phyloP scores from a whole-genome alignment of 2,888 invertebrate genomes.

The Plagodis pulveraria region DNA sequence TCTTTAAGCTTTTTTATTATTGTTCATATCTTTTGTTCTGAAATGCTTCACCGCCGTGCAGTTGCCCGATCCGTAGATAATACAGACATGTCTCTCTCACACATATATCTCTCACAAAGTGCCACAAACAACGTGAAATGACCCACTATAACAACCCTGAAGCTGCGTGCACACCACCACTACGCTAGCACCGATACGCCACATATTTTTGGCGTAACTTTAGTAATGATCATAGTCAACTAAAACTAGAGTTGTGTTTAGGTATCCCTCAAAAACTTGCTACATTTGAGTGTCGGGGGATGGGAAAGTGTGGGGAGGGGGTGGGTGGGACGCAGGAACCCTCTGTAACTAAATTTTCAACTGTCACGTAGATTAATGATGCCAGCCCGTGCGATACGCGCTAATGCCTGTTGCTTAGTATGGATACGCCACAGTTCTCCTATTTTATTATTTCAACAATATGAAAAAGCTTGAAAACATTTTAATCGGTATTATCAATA shows the following conservation, averaged over 20 bases:
- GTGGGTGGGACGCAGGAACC: conserved; percentile 59
- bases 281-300: conserved; percentile 46
- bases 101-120: background rate
- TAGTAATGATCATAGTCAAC: conserved; percentile 34
- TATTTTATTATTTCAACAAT: background rate
- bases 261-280: conserved; percentile 73
- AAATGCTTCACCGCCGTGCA: too few species aligned
- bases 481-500: too few species aligned
- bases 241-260: conserved; percentile 34
- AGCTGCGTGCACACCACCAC: conserved; percentile 6
- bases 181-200: conserved; percentile 10
- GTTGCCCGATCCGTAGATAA: too few species aligned
- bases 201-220: conserved; percentile 30
- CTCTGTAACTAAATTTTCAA: conserved; percentile 86
- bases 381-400: conserved; percentile 84
- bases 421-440: conserved; percentile 60
- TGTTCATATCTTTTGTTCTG: too few species aligned
- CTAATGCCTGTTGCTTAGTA: conserved; percentile 73
- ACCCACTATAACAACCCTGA: conserved; percentile 4
- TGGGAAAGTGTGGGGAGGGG: conserved; percentile 44
- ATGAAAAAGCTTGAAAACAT: background rate
- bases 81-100: too few species aligned
- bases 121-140: conserved; percentile 1
- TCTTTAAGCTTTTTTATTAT: too few species aligned
- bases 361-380: conserved; percentile 86